Conservation (phyloP, 2,888 invertebrate genomes). For the Platynereis dumerilii region DNA sequence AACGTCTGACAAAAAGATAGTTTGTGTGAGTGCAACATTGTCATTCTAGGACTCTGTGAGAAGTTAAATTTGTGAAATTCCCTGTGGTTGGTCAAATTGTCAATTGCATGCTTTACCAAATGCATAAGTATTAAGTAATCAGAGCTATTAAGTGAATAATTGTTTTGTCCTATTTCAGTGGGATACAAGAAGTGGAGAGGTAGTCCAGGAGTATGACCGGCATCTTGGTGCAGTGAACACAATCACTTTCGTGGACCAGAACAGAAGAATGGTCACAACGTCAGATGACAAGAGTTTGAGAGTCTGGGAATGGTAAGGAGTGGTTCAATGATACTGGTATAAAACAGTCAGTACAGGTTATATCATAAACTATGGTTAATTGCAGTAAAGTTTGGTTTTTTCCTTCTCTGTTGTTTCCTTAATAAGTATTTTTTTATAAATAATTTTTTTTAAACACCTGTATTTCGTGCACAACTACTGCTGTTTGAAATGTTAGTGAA, state of each 20-base stretch:
- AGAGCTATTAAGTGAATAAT: no score
- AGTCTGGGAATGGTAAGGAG: conserved; percentile 98
- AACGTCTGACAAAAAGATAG: conserved; percentile 98
- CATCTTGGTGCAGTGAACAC: conserved; percentile 99
- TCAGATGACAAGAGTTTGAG: conserved; percentile 98
- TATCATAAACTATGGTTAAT: no score
- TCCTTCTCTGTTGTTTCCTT: background rate
- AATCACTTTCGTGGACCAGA: conserved; percentile 99
- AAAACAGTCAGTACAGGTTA: no score
- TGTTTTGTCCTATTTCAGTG: no score
- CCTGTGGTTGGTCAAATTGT: no score
- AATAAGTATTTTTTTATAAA: background rate
- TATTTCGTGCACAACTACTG: background rate
- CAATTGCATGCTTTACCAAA: no score
- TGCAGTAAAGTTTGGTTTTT: no score
- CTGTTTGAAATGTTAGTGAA: background rate
- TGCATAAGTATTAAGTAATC: no score
- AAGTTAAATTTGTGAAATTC: no score
- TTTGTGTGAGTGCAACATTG: conserved; percentile 78
- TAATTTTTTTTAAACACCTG: conserved; percentile 11
- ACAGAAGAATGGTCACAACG: conserved; percentile 95
- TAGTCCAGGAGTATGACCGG: conserved; percentile 97
- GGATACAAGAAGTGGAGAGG: conserved; percentile 93
- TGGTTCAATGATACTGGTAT: background rate
- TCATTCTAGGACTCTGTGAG: no score